Evolutionary conservation across 1,140 invertebrate genomes (phyloP), one percentile per base, ranked within the genome.

Genomic region (Drosophila aff.): DNA sequence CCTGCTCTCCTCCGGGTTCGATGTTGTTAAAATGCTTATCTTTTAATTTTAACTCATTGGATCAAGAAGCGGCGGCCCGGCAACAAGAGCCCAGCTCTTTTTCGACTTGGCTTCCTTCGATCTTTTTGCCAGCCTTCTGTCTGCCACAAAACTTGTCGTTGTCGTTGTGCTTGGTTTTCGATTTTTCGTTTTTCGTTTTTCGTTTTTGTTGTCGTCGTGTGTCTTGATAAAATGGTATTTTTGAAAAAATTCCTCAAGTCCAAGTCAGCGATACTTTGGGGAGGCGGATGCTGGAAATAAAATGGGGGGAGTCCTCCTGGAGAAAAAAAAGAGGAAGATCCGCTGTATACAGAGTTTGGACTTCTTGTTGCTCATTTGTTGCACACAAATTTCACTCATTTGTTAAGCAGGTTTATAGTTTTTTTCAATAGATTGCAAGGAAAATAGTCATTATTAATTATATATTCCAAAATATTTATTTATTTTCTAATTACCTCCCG

Each of bases 41-140:
- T 91, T 91, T 91, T 91, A 91, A 91, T 87, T 91, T 91, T 91
- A 91, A 91, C 82, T 91, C 87, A 91, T 90, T 91, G 86, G 85
- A 90, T 90, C 85, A 90, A 90, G 81, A 67, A 77, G 74, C 82
- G 62, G 69, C 76, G 57, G 69, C 83, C 79, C 83, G 67, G 82
- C 83, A 87, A 83, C 84, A 74, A 73, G 67, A 81, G 76, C 58
- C 59, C 46, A 43, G 65, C 68, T 72, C 66, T 40, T 40, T 38
- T 72, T 41, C 66, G 38, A 59, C 69, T 71, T 49, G 49, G 65
- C 44, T 71, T 71, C 67, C 67, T 71, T 71, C 64, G 67, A 71
- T 71, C 67, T 71, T 62, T 26, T 33, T 57, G 68, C 66, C 50
- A 33, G 68, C 65, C 62, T 63, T 44, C 72, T 57, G 53, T 58